Base-by-base conservation (phyloP, 1,140 invertebrate species). In the Episyrphus balteatus region DNA sequence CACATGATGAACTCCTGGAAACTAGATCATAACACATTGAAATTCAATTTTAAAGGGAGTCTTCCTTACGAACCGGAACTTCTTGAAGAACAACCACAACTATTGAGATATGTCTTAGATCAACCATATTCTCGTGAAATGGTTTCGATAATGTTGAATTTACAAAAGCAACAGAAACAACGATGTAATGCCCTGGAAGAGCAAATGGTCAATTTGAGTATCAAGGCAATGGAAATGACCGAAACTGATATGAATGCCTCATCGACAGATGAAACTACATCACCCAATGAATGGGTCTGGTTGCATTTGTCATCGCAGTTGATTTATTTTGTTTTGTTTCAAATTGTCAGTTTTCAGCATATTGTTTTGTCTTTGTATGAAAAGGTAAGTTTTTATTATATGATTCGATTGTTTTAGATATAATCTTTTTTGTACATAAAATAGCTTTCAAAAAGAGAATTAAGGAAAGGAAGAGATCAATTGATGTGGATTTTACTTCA, bases 401-500 rank as follows among this genome's bases (percentile, higher is more conserved):
- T 0, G 21, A 5, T 26, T 26, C 21, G 3, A n/a, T 26, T 26
- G 21, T 37, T 18, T 19, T 10, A 47, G 47, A 53, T 39, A 43
- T 50, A 50, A 55, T 52, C 49, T 55, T 47, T 47, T 49, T 57
- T 26, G 3, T 26, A 5, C 3, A 5, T 26, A 5, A 26, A 26
- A 21, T 48, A 86, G 82, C 68, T 94, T 9, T 79, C 83, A 30
- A 81, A 82, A 8, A 75, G 81, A 55, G 88, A 91, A 60, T 76
- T 92, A 56, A 78, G 84, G 42, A 91, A 90, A 70, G 92, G 92
- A 0, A 71, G 93, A 42, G 92, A 98, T 71, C 90, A 96, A 58
- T 69, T 98, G 1, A 97, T 97, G 92, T 98, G 93, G 93, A 86
- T 93, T 5, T 70, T 98, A n/a, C 68, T 98, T 8, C 93, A 97